Conservation (phyloP, 2,797 vertebrate genomes). For the Melanotaenia parkinsoni region DNA sequence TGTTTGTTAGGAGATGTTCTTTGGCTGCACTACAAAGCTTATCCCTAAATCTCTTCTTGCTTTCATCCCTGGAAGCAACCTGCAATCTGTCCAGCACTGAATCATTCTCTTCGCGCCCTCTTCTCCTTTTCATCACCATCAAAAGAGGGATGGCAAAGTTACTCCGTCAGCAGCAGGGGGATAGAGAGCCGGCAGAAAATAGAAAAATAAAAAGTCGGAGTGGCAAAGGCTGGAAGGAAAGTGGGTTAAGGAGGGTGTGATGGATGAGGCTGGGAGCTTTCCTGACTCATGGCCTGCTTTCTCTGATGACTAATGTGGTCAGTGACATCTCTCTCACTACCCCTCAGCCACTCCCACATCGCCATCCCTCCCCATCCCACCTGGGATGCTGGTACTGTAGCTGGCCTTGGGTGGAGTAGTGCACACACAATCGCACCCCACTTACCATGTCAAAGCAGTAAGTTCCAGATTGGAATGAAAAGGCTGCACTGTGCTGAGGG, state of each 20-base stretch:
- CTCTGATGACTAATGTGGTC: constrained; percentile 74
- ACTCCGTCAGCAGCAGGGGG: constrained; percentile 43
- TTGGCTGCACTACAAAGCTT: constrained; percentile 1
- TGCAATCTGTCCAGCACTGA: constrained; percentile 9
- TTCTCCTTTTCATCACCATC: constrained; percentile 47
- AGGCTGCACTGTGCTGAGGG: neutral
- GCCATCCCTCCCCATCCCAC: constrained; percentile 34
- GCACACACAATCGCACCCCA: constrained; percentile 30
- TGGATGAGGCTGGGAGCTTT: constrained; percentile 73
- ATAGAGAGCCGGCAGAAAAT: constrained; percentile 47
- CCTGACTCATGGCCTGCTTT: constrained; percentile 71
- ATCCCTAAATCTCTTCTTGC: constrained; percentile 2
- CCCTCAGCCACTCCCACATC: constrained; percentile 13
- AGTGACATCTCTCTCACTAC: constrained; percentile 60
- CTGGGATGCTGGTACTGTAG: constrained; percentile 46
- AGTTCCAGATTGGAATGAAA: constrained; percentile 12
- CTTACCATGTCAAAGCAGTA: constrained; percentile 30
- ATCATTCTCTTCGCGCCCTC: constrained; percentile 14
- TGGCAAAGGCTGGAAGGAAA: constrained; percentile 60
- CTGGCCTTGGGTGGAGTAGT: neutral
- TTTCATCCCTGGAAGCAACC: constrained; percentile 20
- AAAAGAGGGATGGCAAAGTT: constrained; percentile 49
- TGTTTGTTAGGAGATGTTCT: neutral
- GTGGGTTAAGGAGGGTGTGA: constrained; percentile 79
- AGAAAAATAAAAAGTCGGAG: constrained; percentile 59